These are phyloP conservation scores for Atherinosoma microstoma DNA, from an alignment of 2,797 vertebrate species.

Conservation along the genomic window DNA sequence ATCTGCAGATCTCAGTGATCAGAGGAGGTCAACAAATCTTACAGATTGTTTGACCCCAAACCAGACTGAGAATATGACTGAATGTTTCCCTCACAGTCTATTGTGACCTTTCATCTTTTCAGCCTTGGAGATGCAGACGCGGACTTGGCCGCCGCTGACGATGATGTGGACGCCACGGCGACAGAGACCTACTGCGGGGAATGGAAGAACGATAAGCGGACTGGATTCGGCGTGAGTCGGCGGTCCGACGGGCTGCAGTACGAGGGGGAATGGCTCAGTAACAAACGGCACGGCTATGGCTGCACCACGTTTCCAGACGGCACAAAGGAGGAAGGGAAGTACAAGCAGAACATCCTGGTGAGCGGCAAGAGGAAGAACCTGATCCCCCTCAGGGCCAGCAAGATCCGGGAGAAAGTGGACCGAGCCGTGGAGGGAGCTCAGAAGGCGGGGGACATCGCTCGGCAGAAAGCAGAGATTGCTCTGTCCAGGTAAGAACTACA, in stretches of 20 bases:
- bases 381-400: constrained; percentile 95
- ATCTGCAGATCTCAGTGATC: not conserved
- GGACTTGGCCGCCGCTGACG: constrained; percentile 90
- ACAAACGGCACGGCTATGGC: constrained; percentile 96
- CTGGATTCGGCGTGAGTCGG: constrained; percentile 92
- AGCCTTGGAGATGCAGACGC: constrained; percentile 95
- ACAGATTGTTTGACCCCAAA: not conserved
- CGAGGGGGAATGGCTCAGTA: constrained; percentile 96
- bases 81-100: not conserved
- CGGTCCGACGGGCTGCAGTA: constrained; percentile 95
- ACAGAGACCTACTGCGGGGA: constrained; percentile 96
- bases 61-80: not conserved
- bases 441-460: constrained; percentile 90
- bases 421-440: constrained; percentile 91
- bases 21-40: not conserved
- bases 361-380: constrained; percentile 98
- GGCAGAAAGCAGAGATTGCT: constrained; percentile 95
- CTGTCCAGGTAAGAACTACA: constrained; percentile 87
- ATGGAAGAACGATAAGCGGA: constrained; percentile 97
- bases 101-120: constrained; percentile 28
- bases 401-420: constrained; percentile 98
- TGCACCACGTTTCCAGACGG: constrained; percentile 96
- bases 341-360: constrained; percentile 96
- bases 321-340: constrained; percentile 98
- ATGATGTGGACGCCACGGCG: constrained; percentile 95